These are phyloP conservation scores for Hyphantria cunea DNA, from an alignment of 1,140 invertebrate genomes.

Conservation along the genomic window DNA sequence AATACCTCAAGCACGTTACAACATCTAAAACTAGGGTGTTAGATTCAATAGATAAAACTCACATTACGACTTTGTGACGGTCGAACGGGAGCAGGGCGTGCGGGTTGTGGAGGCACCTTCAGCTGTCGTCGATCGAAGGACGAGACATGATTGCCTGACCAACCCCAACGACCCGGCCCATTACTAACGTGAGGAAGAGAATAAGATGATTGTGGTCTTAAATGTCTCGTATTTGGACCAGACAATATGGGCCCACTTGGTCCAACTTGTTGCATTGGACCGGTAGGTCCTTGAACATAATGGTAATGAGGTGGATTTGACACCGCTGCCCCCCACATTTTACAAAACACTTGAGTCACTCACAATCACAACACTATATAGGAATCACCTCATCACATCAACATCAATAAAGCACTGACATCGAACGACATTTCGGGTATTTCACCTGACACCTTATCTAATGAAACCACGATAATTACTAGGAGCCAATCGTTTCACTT, in stretches of 20 bases:
- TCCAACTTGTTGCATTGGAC: conserved; percentile 45
- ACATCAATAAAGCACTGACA: conserved; percentile 58
- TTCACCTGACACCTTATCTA: conserved; percentile 55
- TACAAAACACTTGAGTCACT: conserved; percentile 48
- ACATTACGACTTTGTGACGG: conserved; percentile 64
- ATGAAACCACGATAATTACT: conserved; percentile 52
- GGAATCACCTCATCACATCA: conserved; percentile 67
- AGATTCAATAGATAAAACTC: conserved; percentile 47
- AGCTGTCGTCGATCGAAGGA: conserved; percentile 75
- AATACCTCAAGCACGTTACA: conserved; percentile 43
- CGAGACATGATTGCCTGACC: conserved; percentile 69
- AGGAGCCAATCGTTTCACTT: conserved; percentile 56
- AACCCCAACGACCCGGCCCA: conserved; percentile 68
- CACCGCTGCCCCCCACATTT: conserved; percentile 79
- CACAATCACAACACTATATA: conserved; percentile 55
- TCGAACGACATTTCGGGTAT: conserved; percentile 46
- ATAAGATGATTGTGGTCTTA: conserved; percentile 72
- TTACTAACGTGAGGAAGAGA: conserved; percentile 71
- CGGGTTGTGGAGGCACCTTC: conserved; percentile 75
- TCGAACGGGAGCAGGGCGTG: conserved; percentile 70
- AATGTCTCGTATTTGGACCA: conserved; percentile 57
- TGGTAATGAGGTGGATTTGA: conserved; percentile 74
- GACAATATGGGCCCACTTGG: conserved; percentile 61
- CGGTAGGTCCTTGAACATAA: conserved; percentile 63
- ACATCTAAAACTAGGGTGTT: too few species aligned